These are phyloP conservation scores for Malacoctenus gilli DNA, from an alignment of 2,797 vertebrate species.

Conservation along the genomic window DNA sequence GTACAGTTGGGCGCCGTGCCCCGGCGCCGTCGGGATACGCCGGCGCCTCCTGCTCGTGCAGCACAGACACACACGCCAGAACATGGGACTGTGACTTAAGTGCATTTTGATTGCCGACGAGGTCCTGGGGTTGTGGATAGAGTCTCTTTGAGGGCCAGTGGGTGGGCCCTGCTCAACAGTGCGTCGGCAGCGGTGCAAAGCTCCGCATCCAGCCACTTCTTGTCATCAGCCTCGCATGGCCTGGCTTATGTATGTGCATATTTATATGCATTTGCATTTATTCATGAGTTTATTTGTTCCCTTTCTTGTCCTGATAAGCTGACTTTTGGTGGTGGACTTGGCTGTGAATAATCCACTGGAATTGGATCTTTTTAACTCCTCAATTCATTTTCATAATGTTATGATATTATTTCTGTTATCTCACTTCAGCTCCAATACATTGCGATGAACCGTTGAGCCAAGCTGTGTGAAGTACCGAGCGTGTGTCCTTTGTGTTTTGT, in stretches of 20 bases:
- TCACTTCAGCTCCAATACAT: neutral
- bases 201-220: constrained; percentile 43
- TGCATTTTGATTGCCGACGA: constrained; percentile 64
- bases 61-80: constrained; percentile 47
- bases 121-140: constrained; percentile 33
- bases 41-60: constrained; percentile 32
- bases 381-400: constrained; percentile 20
- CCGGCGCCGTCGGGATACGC: constrained; percentile 63
- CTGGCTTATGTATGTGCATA: constrained; percentile 58
- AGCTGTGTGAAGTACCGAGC: neutral
- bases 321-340: constrained; percentile 46
- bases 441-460: constrained; percentile 3
- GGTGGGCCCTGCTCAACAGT: constrained; percentile 38
- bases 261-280: constrained; percentile 58
- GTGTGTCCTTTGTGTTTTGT: neutral
- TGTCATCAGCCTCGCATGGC: constrained; percentile 46
- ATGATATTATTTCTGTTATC: constrained; percentile 5
- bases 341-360: constrained; percentile 41
- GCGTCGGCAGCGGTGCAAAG: constrained; percentile 34
- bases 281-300: constrained; percentile 63
- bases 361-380: constrained; percentile 40
- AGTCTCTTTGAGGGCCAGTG: constrained; percentile 44
- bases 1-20: constrained; percentile 55
- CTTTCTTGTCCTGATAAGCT: constrained; percentile 53
- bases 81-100: constrained; percentile 55